Evolutionary conservation across 2,113 vertebrate species (phyloP), one percentile per base, ranked within the genome.

Genomic region (Amia ocellicauda): DNA sequence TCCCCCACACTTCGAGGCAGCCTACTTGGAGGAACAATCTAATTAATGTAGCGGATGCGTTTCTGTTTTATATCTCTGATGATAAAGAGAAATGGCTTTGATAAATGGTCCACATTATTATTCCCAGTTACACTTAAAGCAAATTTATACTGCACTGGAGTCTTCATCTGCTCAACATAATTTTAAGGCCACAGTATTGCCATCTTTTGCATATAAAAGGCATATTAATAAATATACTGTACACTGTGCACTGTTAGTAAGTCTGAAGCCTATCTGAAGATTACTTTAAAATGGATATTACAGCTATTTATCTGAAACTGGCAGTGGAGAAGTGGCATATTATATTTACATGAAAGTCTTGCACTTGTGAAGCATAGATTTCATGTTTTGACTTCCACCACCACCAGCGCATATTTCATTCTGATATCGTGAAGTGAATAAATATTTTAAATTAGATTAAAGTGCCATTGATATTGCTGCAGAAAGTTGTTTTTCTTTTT

Each of bases 91-190:
- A 56, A 28, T 31, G 26, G 17, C 29, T 14, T 24, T 55, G 24
- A 55, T 55, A 16, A 27, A 16, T 55, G 53, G 2, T 56, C 29
- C 27, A 4, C 29, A 56, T 56, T 31, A 31, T 56, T 28, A 56
- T 28, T 56, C 23, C 19, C 53, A 31, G 16, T 31, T 26, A 56
- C 53, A 24, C 9, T 31, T 11, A 17, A 3, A 7, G 10, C 23
- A 29, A 26, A 56, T 31, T 56, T 19, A 28, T 8, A 8, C 53
- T n/a, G 11, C 27, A 56, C 2, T 28, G 22, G 17, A 56, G 27
- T 5, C 5, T 17, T n/a, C 53, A 19, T 29, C 53, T n/a, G 53
- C 53, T 3, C 53, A 56, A 36, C 5, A 36, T 1, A 36, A 7
- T 36, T 36, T 36, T 36, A 7, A 36, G 31, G 5, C 31, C 11